These are phyloP conservation scores for Saimiri boliviensis DNA, from an alignment of 2,113 vertebrate genomes.

Conservation along the genomic window DNA sequence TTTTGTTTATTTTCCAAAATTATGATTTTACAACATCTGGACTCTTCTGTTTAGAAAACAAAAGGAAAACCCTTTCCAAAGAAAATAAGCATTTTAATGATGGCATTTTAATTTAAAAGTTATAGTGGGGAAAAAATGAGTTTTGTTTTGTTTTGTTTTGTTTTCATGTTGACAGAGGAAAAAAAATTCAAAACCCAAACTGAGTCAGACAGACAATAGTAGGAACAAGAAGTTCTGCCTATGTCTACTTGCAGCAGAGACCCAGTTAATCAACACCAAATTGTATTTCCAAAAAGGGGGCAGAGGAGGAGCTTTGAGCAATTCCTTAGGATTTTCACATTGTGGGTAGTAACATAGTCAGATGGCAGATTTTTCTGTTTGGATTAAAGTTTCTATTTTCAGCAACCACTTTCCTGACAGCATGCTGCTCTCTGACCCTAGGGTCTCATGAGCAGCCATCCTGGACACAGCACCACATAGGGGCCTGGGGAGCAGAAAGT, in stretches of 20 bases:
- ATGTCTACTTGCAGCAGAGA: background rate
- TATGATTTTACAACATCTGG: background rate
- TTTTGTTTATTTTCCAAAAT: constrained; percentile 22
- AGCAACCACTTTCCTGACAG: background rate
- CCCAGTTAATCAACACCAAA: constrained; percentile 22
- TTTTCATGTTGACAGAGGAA: constrained; percentile 7
- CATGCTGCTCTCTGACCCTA: background rate
- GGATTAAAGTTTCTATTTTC: background rate
- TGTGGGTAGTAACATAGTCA: background rate
- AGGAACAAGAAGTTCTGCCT: background rate
- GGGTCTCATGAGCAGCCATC: background rate
- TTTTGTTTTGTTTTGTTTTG: background rate
- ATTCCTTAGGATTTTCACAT: background rate
- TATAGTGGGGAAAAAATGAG: background rate
- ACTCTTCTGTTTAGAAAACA: constrained; percentile 47
- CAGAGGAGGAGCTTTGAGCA: background rate
- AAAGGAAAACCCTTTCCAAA: background rate
- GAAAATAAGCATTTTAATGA: constrained; percentile 8
- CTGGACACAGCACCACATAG: fast-evolving
- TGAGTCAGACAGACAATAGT: background rate
- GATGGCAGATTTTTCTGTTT: background rate
- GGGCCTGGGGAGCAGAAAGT: background rate
- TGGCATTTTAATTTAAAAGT: constrained; percentile 31
- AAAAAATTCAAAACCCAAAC: constrained; percentile 41
- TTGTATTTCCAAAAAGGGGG: background rate